phyloP scores from a whole-genome alignment of 2,888 invertebrate genomes.

The Lysandra bellargus region DNA sequence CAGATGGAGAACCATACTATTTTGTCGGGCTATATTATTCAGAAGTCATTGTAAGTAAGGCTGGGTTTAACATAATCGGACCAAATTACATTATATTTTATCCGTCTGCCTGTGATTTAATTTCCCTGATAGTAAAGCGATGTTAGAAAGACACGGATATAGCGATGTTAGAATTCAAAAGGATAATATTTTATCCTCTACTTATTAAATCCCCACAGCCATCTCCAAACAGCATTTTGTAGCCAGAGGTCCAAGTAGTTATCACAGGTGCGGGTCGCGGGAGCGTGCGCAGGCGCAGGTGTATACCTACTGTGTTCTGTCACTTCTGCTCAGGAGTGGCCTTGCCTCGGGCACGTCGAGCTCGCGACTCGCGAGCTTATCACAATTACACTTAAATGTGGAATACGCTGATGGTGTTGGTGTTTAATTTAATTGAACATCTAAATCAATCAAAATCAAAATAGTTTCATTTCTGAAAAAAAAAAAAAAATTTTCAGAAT shows the following conservation, averaged over 20 bases:
- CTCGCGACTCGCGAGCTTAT: background rate
- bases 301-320: background rate
- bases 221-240: background rate
- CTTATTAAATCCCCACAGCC: background rate
- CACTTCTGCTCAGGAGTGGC: slow-evolving; percentile 33
- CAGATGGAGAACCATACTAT: no score
- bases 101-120: no score
- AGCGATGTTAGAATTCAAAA: no score
- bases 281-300: slow-evolving; percentile 33
- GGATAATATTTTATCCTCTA: background rate
- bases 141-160: no score
- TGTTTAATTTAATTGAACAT: background rate
- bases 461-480: no score
- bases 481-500: no score
- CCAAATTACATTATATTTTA: no score
- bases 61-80: no score
- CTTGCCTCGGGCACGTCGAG: slow-evolving; percentile 32
- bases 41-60: no score
- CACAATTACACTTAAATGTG: background rate
- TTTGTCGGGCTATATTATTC: no score
- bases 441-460: no score
- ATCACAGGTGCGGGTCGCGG: background rate
- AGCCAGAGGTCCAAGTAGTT: background rate
- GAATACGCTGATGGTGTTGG: background rate
- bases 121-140: no score